These are phyloP conservation scores for Takifugu flavidus DNA, from an alignment of 2,113 vertebrate genomes.

Conservation along the genomic window DNA sequence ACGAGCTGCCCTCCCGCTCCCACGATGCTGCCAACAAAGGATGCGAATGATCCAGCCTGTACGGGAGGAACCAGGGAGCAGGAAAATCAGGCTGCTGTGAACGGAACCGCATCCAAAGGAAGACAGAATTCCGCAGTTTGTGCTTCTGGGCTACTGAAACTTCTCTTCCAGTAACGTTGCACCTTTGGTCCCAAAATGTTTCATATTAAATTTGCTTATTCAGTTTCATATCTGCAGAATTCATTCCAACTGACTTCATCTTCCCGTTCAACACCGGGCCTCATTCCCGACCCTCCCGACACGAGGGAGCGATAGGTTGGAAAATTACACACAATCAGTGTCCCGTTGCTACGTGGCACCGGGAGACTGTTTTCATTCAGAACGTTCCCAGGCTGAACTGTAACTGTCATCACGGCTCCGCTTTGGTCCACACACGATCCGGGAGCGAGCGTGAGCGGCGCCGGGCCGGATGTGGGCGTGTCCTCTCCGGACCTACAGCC, in stretches of 20 bases:
- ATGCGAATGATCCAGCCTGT: constrained; percentile 9
- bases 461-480: constrained; percentile 1
- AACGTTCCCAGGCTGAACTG: not conserved
- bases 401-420: constrained; percentile 19
- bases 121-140: no score
- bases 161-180: no score
- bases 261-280: constrained; percentile 1
- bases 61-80: not conserved
- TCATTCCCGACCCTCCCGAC: constrained; percentile 2
- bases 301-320: not conserved
- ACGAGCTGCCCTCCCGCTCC: not conserved
- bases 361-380: constrained; percentile 29
- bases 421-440: constrained; percentile 13
- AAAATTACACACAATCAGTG: constrained; percentile 32
- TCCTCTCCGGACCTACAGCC: constrained; percentile 16
- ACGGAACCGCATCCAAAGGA: no score
- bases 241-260: not conserved
- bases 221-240: no score
- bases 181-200: no score
- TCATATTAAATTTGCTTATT: no score
- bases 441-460: constrained; percentile 10
- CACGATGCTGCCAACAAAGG: constrained; percentile 18
- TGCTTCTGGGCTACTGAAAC: no score
- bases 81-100: not conserved
- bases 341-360: constrained; percentile 14